Conservation (phyloP, 1,140 invertebrate species). For the Amyelois transitella region DNA sequence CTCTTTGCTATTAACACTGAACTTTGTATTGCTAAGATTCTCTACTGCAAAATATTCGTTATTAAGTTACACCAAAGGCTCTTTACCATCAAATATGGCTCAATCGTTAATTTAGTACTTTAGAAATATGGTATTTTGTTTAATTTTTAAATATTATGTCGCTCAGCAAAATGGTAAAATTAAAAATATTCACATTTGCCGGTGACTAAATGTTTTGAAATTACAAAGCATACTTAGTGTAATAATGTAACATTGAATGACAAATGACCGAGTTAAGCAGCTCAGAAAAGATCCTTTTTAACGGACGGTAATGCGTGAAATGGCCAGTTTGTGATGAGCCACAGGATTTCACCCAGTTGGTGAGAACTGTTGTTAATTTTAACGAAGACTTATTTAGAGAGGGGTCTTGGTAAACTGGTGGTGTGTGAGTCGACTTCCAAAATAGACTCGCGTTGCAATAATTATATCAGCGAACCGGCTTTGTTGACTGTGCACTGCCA, state of each 20-base stretch:
- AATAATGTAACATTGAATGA: conserved; percentile 30
- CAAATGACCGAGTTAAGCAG: conserved; percentile 24
- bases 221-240: conserved; percentile 13
- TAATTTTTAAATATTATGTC: too few relatives aligned
- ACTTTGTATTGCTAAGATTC: too few relatives aligned
- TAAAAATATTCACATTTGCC: neutral
- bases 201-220: conserved; percentile 9
- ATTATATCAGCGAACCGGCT: conserved; percentile 51
- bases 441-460: conserved; percentile 57
- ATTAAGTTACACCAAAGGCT: too few relatives aligned
- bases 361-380: conserved; percentile 14
- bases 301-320: conserved; percentile 13
- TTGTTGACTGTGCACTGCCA: conserved; percentile 31
- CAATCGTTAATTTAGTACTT: too few relatives aligned
- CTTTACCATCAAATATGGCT: too few relatives aligned
- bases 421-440: conserved; percentile 36
- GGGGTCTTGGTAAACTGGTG: conserved; percentile 27
- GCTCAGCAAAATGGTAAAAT: neutral
- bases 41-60: too few relatives aligned
- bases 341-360: conserved; percentile 8
- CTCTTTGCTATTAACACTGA: neutral
- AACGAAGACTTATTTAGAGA: neutral
- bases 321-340: conserved; percentile 16
- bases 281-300: conserved; percentile 28
- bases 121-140: too few relatives aligned